Percentiles rank a stretch among this genome's conserved stretches.
Conservation (phyloP, 2,113 vertebrate genomes). For the Crotalus helleri region DNA sequence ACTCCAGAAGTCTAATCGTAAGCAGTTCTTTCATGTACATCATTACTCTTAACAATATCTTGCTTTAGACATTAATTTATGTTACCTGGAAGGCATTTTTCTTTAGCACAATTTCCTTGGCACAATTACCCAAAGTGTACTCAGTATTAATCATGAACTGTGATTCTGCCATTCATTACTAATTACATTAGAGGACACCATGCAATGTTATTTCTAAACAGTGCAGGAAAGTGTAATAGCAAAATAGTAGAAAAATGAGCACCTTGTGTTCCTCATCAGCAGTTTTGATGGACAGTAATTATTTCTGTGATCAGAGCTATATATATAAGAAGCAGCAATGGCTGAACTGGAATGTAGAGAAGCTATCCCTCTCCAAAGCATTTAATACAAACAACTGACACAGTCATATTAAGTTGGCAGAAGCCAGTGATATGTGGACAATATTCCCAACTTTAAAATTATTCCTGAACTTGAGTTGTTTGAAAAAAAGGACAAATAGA, state of each 20-base stretch:
- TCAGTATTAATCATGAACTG: background rate
- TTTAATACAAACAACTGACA: background rate
- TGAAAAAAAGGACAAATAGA: background rate
- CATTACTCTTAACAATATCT: background rate
- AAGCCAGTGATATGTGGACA: background rate
- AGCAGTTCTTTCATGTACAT: background rate
- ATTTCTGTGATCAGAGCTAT: background rate
- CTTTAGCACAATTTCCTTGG: background rate
- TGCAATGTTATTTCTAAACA: background rate
- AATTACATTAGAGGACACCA: background rate
- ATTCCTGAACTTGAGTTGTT: background rate
- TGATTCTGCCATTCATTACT: background rate
- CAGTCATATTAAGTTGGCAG: background rate
- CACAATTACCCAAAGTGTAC: background rate
- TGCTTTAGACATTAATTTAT: background rate
- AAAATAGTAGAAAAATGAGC: background rate
- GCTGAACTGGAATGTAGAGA: background rate
- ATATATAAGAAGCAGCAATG: background rate
- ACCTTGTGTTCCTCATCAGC: background rate
- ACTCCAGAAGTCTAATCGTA: background rate
- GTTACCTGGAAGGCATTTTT: background rate
- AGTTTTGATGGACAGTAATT: background rate
- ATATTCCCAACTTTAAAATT: background rate
- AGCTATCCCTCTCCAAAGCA: background rate
- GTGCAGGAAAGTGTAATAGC: background rate